Percentiles rank a stretch among this genome's conserved stretches.
phyloP scores from a whole-genome alignment of 2,888 invertebrate genomes.

The Hermodice carunculata region DNA sequence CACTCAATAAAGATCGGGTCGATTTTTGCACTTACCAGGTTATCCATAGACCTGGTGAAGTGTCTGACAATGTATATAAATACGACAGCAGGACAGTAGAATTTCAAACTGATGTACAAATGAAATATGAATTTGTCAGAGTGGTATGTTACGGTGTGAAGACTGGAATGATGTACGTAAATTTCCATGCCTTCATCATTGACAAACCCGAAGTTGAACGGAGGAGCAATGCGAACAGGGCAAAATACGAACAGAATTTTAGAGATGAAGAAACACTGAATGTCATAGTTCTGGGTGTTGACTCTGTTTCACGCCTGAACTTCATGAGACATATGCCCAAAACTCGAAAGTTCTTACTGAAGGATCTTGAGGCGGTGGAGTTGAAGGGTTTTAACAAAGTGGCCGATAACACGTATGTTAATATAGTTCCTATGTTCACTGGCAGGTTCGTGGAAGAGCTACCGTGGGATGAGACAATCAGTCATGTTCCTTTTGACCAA shows the following conservation, averaged over 20 bases:
- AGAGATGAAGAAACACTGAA: conserved; percentile 72
- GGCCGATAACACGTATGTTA: conserved; percentile 94
- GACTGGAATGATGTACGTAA: conserved; percentile 51
- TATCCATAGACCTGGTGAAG: conserved; percentile 43
- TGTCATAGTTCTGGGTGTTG: conserved; percentile 85
- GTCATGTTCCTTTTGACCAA: conserved; percentile 73
- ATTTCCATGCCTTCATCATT: conserved; percentile 59
- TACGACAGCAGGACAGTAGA: conserved; percentile 35
- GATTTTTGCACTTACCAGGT: conserved; percentile 56
- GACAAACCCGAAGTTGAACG: conserved; percentile 41
- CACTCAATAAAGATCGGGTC: conserved; percentile 43
- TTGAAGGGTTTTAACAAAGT: conserved; percentile 93
- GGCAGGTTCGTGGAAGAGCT: conserved; percentile 71
- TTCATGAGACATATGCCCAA: conserved; percentile 86
- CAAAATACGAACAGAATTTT: conserved; percentile 14
- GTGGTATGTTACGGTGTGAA: conserved; percentile 49
- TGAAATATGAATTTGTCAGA: conserved; percentile 56
- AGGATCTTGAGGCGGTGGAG: conserved; percentile 79
- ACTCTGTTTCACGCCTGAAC: conserved; percentile 88
- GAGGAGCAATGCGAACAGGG: conserved; percentile 16
- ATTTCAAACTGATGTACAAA: conserved; percentile 40
- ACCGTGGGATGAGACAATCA: conserved; percentile 63
- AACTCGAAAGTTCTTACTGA: conserved; percentile 74
- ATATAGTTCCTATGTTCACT: conserved; percentile 84
- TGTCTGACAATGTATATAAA: conserved; percentile 34